A percentile compares a stretch with the other conserved stretches of the same genome.
These are phyloP conservation scores for Mesodorylaimus sp. DNA, from an alignment of 2,888 invertebrate genomes.

Conservation along the genomic window DNA sequence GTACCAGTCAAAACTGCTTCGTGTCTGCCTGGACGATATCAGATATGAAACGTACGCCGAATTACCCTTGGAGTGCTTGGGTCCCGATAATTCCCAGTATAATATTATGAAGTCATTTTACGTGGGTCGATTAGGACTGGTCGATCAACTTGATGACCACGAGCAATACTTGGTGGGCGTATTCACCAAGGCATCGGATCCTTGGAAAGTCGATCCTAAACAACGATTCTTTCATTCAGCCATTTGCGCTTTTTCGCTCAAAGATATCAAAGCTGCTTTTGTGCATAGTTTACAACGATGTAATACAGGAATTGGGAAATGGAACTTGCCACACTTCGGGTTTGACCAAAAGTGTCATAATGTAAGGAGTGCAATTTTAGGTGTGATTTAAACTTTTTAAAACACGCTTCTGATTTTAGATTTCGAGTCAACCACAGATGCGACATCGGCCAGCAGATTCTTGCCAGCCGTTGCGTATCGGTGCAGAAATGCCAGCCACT, in stretches of 20 bases:
- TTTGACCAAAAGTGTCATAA: constrained; percentile 24
- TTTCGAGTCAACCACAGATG: too few species aligned
- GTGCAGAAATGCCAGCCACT: constrained; percentile 20
- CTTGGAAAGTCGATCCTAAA: constrained; percentile 12
- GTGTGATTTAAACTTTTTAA: too few species aligned
- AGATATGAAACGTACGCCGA: constrained; percentile 34
- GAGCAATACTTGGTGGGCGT: constrained; percentile 14
- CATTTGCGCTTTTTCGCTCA: constrained; percentile 32
- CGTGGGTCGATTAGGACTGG: constrained; percentile 54
- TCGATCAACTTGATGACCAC: too few species aligned
- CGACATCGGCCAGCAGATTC: too few species aligned
- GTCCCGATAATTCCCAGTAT: constrained; percentile 30
- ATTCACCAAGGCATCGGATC: constrained; percentile 10
- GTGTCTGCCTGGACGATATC: constrained; percentile 33
- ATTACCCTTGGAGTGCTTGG: constrained; percentile 37
- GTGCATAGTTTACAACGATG: constrained; percentile 34
- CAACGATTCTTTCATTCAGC: constrained; percentile 19
- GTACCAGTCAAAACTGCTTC: constrained; percentile 29
- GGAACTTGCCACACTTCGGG: constrained; percentile 33
- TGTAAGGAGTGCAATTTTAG: too few species aligned
- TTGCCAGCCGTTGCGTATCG: constrained; percentile 23
- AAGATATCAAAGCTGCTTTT: constrained; percentile 29
- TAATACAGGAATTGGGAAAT: constrained; percentile 31
- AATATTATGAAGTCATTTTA: constrained; percentile 40
- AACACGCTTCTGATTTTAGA: too few species aligned